Percentiles rank a stretch among this genome's conserved stretches.
phyloP scores from a whole-genome alignment of 2,113 vertebrate species.

The Potamarius usumacintae region DNA sequence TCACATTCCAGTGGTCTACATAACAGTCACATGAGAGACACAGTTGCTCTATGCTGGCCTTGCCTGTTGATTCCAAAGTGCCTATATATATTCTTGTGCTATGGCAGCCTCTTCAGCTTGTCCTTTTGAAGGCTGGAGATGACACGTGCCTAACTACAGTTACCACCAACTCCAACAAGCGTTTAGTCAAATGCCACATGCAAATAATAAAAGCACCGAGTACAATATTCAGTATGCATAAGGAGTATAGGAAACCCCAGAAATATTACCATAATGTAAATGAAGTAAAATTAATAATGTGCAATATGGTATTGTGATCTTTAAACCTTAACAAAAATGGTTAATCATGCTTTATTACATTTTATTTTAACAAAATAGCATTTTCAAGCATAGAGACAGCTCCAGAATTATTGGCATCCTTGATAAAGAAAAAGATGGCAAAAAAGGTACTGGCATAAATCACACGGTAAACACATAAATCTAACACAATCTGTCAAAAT shows the following conservation, averaged over 20 bases:
- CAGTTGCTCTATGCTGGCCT: conserved; percentile 64
- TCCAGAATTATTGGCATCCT: not conserved
- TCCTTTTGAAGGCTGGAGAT: conserved; percentile 44
- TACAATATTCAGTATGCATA: not conserved
- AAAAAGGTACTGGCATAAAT: not conserved
- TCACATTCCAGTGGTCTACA: conserved; percentile 58
- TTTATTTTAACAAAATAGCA: not conserved
- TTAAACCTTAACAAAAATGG: not conserved
- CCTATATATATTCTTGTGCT: conserved; percentile 66
- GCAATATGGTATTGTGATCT: not conserved
- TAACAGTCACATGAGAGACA: conserved; percentile 62
- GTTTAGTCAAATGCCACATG: not conserved
- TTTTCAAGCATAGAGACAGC: not conserved
- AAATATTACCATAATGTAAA: not conserved
- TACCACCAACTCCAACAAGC: conserved; percentile 10
- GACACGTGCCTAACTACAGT: conserved; percentile 54
- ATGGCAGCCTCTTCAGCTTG: conserved; percentile 67
- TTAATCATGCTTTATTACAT: not conserved
- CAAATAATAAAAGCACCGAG: not conserved
- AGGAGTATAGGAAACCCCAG: no score
- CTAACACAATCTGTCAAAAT: not conserved
- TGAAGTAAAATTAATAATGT: not conserved
- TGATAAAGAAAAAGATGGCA: not conserved
- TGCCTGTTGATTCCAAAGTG: conserved; percentile 66
- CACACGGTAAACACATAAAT: not conserved